Evolutionary conservation across 2,888 invertebrate species (phyloP), one percentile per base, ranked within the genome.

Genomic region (Stictocephala bisonia): DNA sequence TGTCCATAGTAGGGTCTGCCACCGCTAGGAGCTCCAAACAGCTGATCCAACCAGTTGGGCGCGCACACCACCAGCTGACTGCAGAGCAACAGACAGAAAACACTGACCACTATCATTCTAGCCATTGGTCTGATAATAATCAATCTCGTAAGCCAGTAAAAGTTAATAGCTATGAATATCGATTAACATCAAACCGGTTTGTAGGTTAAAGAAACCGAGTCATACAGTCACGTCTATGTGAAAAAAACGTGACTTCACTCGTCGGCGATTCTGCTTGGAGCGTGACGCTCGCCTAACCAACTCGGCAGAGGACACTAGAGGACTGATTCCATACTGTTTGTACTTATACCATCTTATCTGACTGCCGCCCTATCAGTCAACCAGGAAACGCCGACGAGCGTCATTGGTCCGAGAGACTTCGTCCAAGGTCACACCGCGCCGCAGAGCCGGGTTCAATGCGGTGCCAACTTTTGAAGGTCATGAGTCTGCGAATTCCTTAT

Each of bases 11-110:
- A 40, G 11, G 70, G 41, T 27, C 56, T 41, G 2, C 3, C 1
- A n/a, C n/a, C n/a, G 60, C 40, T 40, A 18, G 64, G 64, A 13
- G n/a, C 64, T 15, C 35, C 29, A 18, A 71, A 41, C 26, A 71
- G 44, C 53, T 71, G 56, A 20, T 71, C 70, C 44, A 71, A 18
- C 58, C 58, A 71, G 40, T 26, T 27, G n/a, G 70, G 70, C 29
- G 70, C 35, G 2, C 27, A 15, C 1, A 27, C 15, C n/a, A 44
- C 58, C 44, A 44, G 44, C 40, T 44, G n/a, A 24, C 44, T 44
- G 3, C 26, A 15, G 44, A 64, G 13, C 44, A 64, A 24, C 64
- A 64, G 44, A 22, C 64, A 64, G 15, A 11, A 41, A 1, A 41
- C 24, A 64, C 41, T 41, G 11, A 64, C 24, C 26, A 64, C 64